Evolutionary conservation across 2,113 vertebrate species (phyloP).

Genomic region (Tyto alba): DNA sequence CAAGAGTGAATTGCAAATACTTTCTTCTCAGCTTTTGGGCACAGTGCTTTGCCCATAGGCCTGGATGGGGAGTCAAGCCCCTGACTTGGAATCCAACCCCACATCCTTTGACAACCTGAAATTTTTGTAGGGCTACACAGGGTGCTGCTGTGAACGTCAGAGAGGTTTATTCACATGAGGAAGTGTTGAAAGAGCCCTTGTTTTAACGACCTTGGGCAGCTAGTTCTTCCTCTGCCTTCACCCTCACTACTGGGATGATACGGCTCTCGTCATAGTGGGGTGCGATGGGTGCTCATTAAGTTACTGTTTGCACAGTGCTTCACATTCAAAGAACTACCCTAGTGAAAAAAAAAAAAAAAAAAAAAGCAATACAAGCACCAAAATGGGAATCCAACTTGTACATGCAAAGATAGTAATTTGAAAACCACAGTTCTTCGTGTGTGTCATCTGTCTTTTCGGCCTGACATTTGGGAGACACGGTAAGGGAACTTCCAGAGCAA

Average conservation of each 20-base stretch:
- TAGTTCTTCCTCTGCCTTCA: background rate
- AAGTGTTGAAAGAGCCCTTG: background rate
- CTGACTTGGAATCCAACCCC: background rate
- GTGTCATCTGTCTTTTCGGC: background rate
- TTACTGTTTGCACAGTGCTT: background rate
- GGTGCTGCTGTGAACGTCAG: background rate
- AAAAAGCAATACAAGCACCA: background rate
- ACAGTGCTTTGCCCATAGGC: background rate
- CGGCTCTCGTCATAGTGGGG: background rate
- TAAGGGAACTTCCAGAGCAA: background rate
- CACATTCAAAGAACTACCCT: background rate
- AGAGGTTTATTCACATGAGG: background rate
- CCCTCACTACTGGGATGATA: background rate
- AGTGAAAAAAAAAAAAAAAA: background rate
- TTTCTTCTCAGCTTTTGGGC: background rate
- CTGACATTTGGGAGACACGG: background rate
- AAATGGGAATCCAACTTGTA: background rate
- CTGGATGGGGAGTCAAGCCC: background rate
- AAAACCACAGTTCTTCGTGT: background rate
- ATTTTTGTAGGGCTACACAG: background rate
- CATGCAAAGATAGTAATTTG: background rate
- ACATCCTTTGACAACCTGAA: background rate
- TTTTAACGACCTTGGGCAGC: background rate
- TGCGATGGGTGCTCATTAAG: background rate
- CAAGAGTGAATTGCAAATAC: background rate